Base-by-base conservation (phyloP, 2,113 vertebrate genomes). In the Actenoides lindsayi region DNA sequence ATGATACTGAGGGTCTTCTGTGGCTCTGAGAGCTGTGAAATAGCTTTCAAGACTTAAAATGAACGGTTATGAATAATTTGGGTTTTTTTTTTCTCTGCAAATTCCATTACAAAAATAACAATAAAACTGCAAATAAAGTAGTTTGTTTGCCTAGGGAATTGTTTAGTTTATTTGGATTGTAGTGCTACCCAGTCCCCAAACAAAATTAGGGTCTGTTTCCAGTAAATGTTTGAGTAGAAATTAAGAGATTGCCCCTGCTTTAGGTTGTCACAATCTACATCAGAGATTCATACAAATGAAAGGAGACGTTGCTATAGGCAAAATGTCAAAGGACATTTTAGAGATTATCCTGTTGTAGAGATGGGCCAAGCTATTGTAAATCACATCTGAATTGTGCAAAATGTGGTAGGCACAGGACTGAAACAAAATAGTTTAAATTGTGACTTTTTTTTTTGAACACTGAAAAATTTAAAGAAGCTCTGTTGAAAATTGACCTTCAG, bases 21-120 rank as follows among this genome's bases (percentile, higher is more conserved):
- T 75, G 53, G 48, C 71, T 94, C 59, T 16, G 17, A 92, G 76
- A 93, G 57, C 51, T 82, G n/a, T 89, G 83, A 94, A 90, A 87
- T 57, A 93, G 69, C 62, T 92, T 96, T 96, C 57, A 90, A 56
- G 73, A 44, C 65, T 90, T 90, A 81, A 93, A 95, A 89, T 84
- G 24, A 78, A 83, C 71, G 37, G 21, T 81, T 82, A 37, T 84
- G 64, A 93, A 50, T 94, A 79, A 88, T 94, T 87, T 18, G 53
- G 17, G 2, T 21, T n/a, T 76, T 33, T 41, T 83, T 84, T 87
- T 37, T 12, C 42, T 68, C 53, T 64, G 16, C 77, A 74, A 90
- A 83, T 92, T 93, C 59, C 44, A 74, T 86, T 88, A 51, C 41
- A 87, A 89, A 95, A 90, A 62, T 53, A 95, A 80, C 84, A 84